These are phyloP conservation scores for Amphimallon solstitiale DNA, from an alignment of 2,888 invertebrate genomes.

Conservation along the genomic window DNA sequence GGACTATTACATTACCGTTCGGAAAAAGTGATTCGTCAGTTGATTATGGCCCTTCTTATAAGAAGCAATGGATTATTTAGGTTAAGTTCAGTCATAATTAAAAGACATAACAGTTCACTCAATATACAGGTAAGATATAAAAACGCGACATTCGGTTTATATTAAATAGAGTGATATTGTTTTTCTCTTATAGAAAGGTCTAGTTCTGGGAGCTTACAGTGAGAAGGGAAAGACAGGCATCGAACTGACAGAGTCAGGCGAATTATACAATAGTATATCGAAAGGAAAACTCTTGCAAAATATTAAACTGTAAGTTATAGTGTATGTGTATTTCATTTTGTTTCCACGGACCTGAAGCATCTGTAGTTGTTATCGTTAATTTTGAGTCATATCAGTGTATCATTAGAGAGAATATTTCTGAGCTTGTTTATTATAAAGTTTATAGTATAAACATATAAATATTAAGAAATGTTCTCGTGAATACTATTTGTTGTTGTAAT, in stretches of 20 bases:
- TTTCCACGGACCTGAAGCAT: slow-evolving; percentile 56
- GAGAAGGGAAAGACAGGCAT: slow-evolving; percentile 59
- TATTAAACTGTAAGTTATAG: slow-evolving; percentile 61
- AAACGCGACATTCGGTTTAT: background rate
- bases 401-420: background rate
- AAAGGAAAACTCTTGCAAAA: slow-evolving; percentile 64
- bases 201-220: slow-evolving; percentile 67
- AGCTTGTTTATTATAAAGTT: background rate
- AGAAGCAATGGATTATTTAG: slow-evolving; percentile 17
- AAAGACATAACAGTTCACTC: slow-evolving; percentile 3
- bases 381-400: background rate
- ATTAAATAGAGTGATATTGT: background rate
- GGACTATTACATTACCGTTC: background rate
- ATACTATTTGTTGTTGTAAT: background rate
- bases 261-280: slow-evolving; percentile 63
- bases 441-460: background rate
- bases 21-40: background rate
- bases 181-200: slow-evolving; percentile 63
- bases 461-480: background rate
- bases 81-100: slow-evolving; percentile 9
- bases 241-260: slow-evolving; percentile 64
- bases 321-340: slow-evolving; percentile 25
- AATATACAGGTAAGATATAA: slow-evolving; percentile 13
- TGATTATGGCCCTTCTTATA: slow-evolving; percentile 22
- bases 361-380: slow-evolving; percentile 31